Conservation (phyloP, 2,888 invertebrate species). For the Rugalucina vietnamica region DNA sequence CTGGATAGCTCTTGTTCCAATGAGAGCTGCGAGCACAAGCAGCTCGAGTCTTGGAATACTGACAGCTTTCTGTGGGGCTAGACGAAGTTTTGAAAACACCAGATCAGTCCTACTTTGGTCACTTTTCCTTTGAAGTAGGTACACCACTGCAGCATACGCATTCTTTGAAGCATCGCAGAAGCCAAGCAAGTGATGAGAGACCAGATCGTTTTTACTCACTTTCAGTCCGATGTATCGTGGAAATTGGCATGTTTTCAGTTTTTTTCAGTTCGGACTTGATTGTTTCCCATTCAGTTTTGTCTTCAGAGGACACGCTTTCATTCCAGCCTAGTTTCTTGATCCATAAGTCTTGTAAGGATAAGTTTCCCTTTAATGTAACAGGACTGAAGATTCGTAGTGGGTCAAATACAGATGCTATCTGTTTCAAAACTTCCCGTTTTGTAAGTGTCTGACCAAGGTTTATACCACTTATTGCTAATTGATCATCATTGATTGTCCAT, state of each 20-base stretch:
- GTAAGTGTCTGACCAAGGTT: background rate
- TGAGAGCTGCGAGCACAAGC: slow-evolving; percentile 21
- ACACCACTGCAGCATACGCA: slow-evolving; percentile 23
- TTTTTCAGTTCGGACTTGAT: background rate
- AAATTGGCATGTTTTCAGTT: background rate
- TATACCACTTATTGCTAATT: background rate
- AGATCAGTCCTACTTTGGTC: slow-evolving; percentile 8
- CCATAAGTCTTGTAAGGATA: slow-evolving; percentile 10
- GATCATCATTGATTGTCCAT: slow-evolving; percentile 12
- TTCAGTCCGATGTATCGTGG: slow-evolving; percentile 7
- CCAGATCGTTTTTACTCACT: background rate
- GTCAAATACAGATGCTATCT: slow-evolving; percentile 12
- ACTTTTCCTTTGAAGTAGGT: slow-evolving; percentile 18
- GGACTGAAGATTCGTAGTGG: slow-evolving; percentile 12
- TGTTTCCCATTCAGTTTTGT: background rate
- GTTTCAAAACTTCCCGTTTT: background rate
- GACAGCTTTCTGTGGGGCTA: slow-evolving; percentile 35
- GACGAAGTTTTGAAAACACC: slow-evolving; percentile 38
- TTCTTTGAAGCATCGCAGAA: slow-evolving; percentile 26
- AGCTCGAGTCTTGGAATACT: slow-evolving; percentile 48
- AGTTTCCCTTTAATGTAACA: slow-evolving; percentile 1
- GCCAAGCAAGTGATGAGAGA: background rate
- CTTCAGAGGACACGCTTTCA: background rate
- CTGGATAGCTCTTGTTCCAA: slow-evolving; percentile 8
- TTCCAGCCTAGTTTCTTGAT: slow-evolving; percentile 7